A percentile compares a stretch with the other conserved stretches of the same genome.
phyloP scores from a whole-genome alignment of 1,140 invertebrate genomes.

The Heliconius eleuchia region DNA sequence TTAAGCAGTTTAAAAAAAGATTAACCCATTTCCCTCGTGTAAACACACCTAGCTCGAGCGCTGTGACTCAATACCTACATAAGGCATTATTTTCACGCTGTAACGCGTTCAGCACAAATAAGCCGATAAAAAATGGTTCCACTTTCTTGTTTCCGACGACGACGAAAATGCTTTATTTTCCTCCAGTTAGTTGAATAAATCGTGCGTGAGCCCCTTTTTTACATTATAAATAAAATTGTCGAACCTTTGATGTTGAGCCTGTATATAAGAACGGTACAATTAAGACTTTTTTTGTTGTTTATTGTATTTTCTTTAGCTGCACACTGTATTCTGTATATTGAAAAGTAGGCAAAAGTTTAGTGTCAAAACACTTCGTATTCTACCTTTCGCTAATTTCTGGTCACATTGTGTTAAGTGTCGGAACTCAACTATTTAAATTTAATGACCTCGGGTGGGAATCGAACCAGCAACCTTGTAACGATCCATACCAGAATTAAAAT shows the following conservation, averaged over 20 bases:
- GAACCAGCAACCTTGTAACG: too few relatives aligned
- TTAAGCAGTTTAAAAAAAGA: background rate
- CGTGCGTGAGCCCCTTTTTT: slow-evolving; percentile 47
- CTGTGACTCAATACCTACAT: slow-evolving; percentile 31
- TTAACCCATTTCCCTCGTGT: background rate
- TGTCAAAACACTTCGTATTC: too few relatives aligned
- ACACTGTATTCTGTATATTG: background rate
- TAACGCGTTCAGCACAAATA: slow-evolving; percentile 61
- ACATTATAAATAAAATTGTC: slow-evolving; percentile 57
- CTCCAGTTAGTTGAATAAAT: slow-evolving; percentile 56
- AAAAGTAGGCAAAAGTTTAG: too few relatives aligned
- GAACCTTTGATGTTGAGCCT: slow-evolving; percentile 20
- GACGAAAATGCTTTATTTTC: slow-evolving; percentile 56
- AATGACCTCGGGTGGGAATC: too few relatives aligned
- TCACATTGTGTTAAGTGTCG: too few relatives aligned
- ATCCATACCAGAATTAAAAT: too few relatives aligned
- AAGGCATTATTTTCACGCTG: slow-evolving; percentile 53
- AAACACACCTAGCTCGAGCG: background rate
- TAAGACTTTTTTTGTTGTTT: background rate
- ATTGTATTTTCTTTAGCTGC: too few relatives aligned
- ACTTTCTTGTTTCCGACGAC: slow-evolving; percentile 51
- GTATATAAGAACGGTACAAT: background rate
- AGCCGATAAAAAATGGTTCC: slow-evolving; percentile 60
- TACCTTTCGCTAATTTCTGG: background rate
- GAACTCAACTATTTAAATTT: too few relatives aligned